Conservation (phyloP, 2,797 vertebrate genomes). For the Etheostoma perlongum region DNA sequence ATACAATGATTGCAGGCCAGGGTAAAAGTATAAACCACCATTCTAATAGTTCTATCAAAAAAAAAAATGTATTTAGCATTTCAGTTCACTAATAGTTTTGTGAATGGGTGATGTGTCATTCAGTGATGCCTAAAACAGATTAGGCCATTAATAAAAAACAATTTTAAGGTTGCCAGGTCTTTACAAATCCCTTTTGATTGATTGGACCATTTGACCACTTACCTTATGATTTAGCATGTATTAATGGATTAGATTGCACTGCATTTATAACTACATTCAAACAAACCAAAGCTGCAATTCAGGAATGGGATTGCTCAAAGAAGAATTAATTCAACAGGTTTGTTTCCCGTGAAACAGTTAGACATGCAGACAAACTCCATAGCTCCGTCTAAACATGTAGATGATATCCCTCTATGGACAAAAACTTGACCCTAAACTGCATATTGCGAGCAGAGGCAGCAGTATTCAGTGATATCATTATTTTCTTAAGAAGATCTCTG, state of each 20-base stretch:
- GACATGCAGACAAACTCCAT: too few relatives aligned
- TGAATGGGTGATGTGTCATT: background rate
- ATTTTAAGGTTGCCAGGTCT: background rate
- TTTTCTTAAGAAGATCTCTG: conserved; percentile 17
- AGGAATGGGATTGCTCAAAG: background rate
- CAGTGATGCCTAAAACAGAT: background rate
- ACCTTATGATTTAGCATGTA: background rate
- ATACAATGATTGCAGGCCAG: background rate
- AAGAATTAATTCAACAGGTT: background rate
- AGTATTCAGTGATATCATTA: background rate
- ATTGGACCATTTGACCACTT: background rate
- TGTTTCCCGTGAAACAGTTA: background rate
- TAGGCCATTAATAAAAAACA: background rate
- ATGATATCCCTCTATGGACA: background rate
- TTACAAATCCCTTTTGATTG: conserved; percentile 7
- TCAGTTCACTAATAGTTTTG: background rate
- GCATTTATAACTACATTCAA: background rate
- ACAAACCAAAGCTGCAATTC: background rate
- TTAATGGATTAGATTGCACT: background rate
- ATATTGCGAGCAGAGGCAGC: conserved; percentile 36
- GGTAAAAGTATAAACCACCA: background rate
- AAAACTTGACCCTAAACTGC: background rate
- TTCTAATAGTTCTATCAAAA: background rate
- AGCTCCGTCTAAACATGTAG: background rate
- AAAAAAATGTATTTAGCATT: background rate